Conservation (phyloP, 2,797 vertebrate genomes). For the Meda fulgida region DNA sequence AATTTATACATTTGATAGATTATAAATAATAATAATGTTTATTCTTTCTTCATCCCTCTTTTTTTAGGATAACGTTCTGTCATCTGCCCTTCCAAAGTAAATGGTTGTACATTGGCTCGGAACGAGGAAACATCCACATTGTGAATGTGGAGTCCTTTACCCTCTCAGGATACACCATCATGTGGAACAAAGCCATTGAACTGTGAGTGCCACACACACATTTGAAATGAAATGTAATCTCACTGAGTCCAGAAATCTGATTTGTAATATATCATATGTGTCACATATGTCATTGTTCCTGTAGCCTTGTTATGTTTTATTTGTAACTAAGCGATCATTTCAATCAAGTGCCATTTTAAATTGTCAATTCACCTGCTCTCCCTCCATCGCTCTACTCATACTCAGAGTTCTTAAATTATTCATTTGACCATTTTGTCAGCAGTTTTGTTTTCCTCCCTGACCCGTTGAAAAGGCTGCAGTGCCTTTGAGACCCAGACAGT, state of each 20-base stretch:
- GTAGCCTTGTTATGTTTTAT: conserved; percentile 35
- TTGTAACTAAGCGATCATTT: conserved; percentile 13
- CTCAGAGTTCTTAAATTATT: conserved; percentile 78
- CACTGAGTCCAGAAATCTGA: conserved; percentile 17
- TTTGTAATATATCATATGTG: conserved; percentile 18
- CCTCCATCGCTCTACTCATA: conserved; percentile 69
- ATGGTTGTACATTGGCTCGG: conserved; percentile 89
- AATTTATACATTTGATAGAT: neutral
- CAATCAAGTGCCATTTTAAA: conserved; percentile 14
- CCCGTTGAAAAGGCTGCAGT: conserved; percentile 27
- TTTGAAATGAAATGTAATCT: conserved; percentile 32
- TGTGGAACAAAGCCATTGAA: conserved; percentile 97
- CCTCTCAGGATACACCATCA: conserved; percentile 93
- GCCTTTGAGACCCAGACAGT: conserved; percentile 25
- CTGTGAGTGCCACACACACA: conserved; percentile 79
- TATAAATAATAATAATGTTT: neutral
- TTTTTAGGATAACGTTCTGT: conserved; percentile 87
- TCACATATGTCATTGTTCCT: conserved; percentile 24
- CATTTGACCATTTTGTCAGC: conserved; percentile 76
- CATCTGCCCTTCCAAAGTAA: conserved; percentile 92
- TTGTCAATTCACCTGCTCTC: conserved; percentile 42
- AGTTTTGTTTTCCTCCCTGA: conserved; percentile 42
- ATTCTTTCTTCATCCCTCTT: conserved; percentile 45
- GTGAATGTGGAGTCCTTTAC: conserved; percentile 92
- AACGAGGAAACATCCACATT: conserved; percentile 90